Evolutionary conservation across 2,888 invertebrate genomes (phyloP).

Genomic region (Mermis nigrescens): DNA sequence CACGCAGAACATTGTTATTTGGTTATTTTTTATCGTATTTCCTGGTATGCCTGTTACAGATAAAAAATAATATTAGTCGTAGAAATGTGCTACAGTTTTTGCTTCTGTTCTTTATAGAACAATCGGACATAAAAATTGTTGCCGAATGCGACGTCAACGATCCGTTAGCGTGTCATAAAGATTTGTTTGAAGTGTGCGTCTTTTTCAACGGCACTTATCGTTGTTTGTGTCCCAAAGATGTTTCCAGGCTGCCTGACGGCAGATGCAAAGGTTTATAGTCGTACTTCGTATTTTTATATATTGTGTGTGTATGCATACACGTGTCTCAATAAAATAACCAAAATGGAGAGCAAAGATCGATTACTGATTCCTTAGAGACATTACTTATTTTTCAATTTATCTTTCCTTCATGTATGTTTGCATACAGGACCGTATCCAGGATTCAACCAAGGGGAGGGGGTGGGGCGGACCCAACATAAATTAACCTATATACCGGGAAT

Average conservation of each 20-base stretch:
- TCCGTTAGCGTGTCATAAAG: constrained; percentile 29
- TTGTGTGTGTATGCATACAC: not conserved
- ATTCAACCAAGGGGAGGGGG: no score
- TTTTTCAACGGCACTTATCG: constrained; percentile 27
- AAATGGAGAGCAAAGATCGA: no score
- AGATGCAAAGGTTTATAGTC: constrained; percentile 23
- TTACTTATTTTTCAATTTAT: no score
- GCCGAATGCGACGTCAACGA: constrained; percentile 30
- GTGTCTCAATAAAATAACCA: no score
- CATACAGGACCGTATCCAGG: no score
- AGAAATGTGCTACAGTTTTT: no score
- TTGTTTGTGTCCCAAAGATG: constrained; percentile 21
- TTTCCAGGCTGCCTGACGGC: constrained; percentile 26
- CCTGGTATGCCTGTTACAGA: no score
- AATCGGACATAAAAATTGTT: not conserved
- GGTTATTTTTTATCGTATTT: no score
- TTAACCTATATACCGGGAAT: no score
- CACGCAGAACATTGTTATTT: not conserved
- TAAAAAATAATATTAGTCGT: no score
- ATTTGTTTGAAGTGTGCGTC: constrained; percentile 28
- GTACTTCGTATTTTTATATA: not conserved
- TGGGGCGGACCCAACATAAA: no score
- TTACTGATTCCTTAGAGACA: no score
- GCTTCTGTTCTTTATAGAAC: not conserved
- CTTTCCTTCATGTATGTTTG: not conserved